These are phyloP conservation scores for Synanthedon vespiformis DNA, from an alignment of 2,888 invertebrate genomes.

Conservation along the genomic window DNA sequence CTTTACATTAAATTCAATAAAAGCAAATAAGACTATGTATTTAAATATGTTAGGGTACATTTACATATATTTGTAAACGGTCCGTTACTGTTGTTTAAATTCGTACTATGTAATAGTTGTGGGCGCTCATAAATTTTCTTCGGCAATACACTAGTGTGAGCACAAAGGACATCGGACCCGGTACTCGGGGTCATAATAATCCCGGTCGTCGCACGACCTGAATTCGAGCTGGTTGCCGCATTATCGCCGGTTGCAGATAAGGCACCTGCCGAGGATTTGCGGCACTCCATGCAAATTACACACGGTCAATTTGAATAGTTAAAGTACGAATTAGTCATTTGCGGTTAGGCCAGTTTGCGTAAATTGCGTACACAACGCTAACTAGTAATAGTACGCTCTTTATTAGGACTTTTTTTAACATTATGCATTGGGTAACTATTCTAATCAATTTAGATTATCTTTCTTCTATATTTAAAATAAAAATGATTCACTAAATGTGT, in stretches of 20 bases:
- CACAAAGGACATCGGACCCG: conserved; percentile 12
- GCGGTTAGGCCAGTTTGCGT: neutral
- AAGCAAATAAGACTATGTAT: too few relatives aligned
- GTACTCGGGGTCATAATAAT: conserved; percentile 11
- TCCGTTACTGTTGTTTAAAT: too few relatives aligned
- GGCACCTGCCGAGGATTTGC: conserved; percentile 1
- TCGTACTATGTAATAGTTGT: neutral
- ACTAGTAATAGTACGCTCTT: too few relatives aligned
- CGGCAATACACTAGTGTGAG: conserved; percentile 8
- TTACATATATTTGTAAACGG: too few relatives aligned
- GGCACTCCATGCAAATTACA: conserved; percentile 4
- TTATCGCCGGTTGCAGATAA: conserved; percentile 16
- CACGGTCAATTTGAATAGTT: neutral
- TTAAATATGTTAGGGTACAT: too few relatives aligned
- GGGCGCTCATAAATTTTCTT: neutral
- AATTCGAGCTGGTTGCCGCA: conserved; percentile 11
- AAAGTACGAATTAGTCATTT: neutral
- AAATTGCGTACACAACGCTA: too few relatives aligned
- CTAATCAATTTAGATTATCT: too few relatives aligned
- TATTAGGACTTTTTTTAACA: too few relatives aligned
- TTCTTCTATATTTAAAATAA: too few relatives aligned
- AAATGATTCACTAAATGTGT: too few relatives aligned
- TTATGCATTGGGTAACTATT: too few relatives aligned
- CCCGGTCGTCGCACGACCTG: conserved; percentile 15
- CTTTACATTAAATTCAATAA: too few relatives aligned